Evolutionary conservation across 2,797 vertebrate species (phyloP).

Genomic region (Acanthurus tractus): DNA sequence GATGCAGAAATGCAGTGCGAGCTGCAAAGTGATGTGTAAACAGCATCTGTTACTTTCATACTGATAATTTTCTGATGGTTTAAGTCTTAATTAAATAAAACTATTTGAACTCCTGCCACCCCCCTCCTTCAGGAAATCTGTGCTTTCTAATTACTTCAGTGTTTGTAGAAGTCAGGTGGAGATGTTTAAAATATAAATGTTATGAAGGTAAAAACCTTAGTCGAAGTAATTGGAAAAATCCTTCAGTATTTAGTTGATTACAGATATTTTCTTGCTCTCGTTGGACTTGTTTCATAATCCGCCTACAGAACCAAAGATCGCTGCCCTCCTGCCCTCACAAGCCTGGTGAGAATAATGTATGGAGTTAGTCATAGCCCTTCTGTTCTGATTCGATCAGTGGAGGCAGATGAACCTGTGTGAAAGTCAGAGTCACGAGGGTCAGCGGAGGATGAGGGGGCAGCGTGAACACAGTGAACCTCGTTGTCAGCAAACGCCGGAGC

Average conservation of each 20-base stretch:
- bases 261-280: conserved; percentile 24
- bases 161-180: not conserved
- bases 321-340: conserved; percentile 49
- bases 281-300: conserved; percentile 62
- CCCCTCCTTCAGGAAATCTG: not conserved
- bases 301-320: conserved; percentile 56
- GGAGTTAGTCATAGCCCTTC: conserved; percentile 57
- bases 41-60: not conserved
- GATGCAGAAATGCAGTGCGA: no score
- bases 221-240: conserved; percentile 6
- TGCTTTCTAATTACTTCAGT: not conserved
- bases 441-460: conserved; percentile 11
- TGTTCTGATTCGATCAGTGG: conserved; percentile 55
- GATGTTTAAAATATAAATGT: not conserved
- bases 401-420: conserved; percentile 37
- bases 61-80: no score
- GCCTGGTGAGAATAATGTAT: conserved; percentile 40
- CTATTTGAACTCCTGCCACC: no score
- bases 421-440: conserved; percentile 30
- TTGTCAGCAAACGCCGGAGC: not conserved
- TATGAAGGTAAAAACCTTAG: not conserved
- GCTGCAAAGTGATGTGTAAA: not conserved
- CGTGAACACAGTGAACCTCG: conserved; percentile 20
- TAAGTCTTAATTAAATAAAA: no score
- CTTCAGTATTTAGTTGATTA: not conserved